phyloP scores from a whole-genome alignment of 1,140 invertebrate genomes.

The Drosophila ambigua region DNA sequence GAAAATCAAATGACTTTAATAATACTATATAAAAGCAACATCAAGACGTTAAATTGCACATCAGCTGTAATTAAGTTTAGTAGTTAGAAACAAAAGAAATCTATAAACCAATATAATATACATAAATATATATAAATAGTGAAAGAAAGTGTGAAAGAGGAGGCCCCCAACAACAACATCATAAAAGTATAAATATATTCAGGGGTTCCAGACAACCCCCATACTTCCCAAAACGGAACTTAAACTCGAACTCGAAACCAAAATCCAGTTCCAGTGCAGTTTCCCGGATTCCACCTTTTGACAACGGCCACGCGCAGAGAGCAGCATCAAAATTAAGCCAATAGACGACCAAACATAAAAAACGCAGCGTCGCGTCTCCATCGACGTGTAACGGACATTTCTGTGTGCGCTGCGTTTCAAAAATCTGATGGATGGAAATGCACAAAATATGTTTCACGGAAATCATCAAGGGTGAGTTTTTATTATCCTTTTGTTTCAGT shows the following conservation, averaged over 20 bases:
- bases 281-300: slow-evolving; percentile 17
- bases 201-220: slow-evolving; percentile 15
- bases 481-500: background rate
- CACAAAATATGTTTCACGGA: slow-evolving; percentile 84
- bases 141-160: slow-evolving; percentile 5
- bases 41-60: slow-evolving; percentile 71
- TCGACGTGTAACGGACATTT: slow-evolving; percentile 78
- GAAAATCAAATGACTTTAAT: slow-evolving; percentile 43
- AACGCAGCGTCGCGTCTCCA: slow-evolving; percentile 75
- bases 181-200: background rate
- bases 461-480: slow-evolving; percentile 84
- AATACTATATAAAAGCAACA: slow-evolving; percentile 48
- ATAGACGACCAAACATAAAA: slow-evolving; percentile 61
- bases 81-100: slow-evolving; percentile 62
- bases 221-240: slow-evolving; percentile 5
- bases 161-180: background rate
- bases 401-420: slow-evolving; percentile 70
- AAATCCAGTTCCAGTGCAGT: background rate
- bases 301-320: slow-evolving; percentile 70
- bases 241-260: background rate
- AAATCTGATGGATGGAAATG: slow-evolving; percentile 84
- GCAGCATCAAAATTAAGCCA: slow-evolving; percentile 80
- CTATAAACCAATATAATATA: slow-evolving; percentile 30
- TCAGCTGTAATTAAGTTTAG: slow-evolving; percentile 78
- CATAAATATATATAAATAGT: slow-evolving; percentile 16